Conservation (phyloP, 2,888 invertebrate species). For the Hyppa rectilinea region DNA sequence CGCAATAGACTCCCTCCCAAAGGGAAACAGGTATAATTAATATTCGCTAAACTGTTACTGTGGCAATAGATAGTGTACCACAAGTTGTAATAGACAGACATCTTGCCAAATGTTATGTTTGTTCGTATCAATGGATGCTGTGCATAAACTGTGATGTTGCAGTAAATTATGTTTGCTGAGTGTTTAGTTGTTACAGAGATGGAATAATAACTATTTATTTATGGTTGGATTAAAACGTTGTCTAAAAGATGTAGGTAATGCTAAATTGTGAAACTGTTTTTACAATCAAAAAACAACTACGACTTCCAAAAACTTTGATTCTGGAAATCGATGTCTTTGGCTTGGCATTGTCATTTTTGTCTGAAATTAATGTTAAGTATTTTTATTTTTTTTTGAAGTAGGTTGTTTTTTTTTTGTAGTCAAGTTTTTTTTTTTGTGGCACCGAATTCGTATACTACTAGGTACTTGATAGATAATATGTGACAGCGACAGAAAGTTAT, state of each 20-base stretch:
- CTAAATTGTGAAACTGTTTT: too few species aligned
- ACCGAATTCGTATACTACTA: too few species aligned
- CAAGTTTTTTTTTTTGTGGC: too few species aligned
- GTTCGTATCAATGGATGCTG: slow-evolving; percentile 42
- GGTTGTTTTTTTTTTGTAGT: too few species aligned
- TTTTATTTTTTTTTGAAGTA: too few species aligned
- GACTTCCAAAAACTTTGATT: too few species aligned
- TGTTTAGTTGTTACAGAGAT: background rate
- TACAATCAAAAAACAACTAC: too few species aligned
- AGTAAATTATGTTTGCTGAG: slow-evolving; percentile 33
- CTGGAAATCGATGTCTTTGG: too few species aligned
- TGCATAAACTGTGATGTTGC: slow-evolving; percentile 22
- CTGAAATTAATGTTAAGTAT: too few species aligned
- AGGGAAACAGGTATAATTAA: slow-evolving; percentile 53
- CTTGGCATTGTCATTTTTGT: too few species aligned
- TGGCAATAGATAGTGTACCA: slow-evolving; percentile 24
- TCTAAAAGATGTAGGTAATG: background rate
- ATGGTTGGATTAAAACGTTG: background rate
- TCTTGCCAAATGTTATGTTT: slow-evolving; percentile 57
- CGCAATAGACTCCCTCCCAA: slow-evolving; percentile 23
- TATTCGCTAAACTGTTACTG: slow-evolving; percentile 40
- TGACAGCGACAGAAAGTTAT: too few species aligned
- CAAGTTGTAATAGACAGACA: slow-evolving; percentile 49
- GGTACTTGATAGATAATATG: too few species aligned
- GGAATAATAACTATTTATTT: slow-evolving; percentile 10